Conservation (phyloP, 2,113 vertebrate genomes). For the Donacobius atricapilla region DNA sequence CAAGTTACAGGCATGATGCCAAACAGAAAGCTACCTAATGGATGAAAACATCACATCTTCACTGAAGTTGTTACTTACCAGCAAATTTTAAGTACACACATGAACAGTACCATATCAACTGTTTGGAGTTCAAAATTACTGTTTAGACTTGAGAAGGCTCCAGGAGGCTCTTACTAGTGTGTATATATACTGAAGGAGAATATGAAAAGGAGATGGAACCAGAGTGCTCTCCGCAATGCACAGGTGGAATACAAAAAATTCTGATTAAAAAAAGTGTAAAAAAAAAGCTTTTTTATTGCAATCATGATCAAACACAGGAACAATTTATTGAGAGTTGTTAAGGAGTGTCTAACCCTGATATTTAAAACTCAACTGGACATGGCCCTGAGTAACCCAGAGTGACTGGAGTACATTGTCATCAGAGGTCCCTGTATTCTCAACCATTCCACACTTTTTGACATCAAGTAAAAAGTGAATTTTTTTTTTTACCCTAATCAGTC, state of each 20-base stretch:
- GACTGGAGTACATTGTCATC: not conserved
- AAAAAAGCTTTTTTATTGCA: not conserved
- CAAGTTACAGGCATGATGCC: not conserved
- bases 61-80: not conserved
- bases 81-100: not conserved
- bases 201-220: not conserved
- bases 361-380: not conserved
- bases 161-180: accelerated
- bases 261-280: not conserved
- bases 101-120: not conserved
- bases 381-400: not conserved
- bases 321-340: not conserved
- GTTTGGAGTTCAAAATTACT: not conserved
- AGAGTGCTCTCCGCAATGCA: not conserved
- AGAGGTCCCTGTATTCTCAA: not conserved
- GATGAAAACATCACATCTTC: not conserved
- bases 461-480: not conserved
- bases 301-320: not conserved
- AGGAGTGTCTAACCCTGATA: not conserved
- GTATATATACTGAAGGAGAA: not conserved
- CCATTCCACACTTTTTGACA: not conserved
- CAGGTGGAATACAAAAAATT: not conserved
- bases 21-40: not conserved
- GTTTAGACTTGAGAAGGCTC: not conserved
- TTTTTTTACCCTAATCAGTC: not conserved